Conservation (phyloP, 1,140 invertebrate species). For the Orius laevigatus region DNA sequence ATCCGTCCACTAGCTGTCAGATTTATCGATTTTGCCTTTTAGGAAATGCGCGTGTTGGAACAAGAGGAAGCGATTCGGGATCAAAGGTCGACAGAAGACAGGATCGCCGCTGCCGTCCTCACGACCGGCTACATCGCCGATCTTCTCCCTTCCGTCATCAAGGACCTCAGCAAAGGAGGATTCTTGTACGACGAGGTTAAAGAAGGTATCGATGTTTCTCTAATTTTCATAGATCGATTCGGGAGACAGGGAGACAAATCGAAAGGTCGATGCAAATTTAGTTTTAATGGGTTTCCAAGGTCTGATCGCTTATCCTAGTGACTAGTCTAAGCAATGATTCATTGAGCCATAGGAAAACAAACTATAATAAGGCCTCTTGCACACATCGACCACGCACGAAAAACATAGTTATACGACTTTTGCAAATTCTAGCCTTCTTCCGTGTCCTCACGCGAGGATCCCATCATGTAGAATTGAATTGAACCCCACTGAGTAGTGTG, state of each 20-base stretch:
- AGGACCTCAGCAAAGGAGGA: conserved; percentile 57
- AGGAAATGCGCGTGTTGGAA: conserved; percentile 38
- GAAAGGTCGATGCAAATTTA: neutral
- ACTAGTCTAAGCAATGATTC: too few relatives aligned
- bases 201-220: conserved; percentile 30
- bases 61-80: conserved; percentile 34
- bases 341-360: too few relatives aligned
- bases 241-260: neutral
- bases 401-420: too few relatives aligned
- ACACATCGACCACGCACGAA: too few relatives aligned
- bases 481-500: too few relatives aligned
- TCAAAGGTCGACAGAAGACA: conserved; percentile 54
- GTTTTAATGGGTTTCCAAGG: conserved; percentile 3
- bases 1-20: neutral
- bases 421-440: too few relatives aligned
- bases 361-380: too few relatives aligned
- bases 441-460: too few relatives aligned
- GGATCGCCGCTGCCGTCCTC: conserved; percentile 62
- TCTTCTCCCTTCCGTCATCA: conserved; percentile 64
- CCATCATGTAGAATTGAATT: too few relatives aligned
- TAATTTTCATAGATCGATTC: conserved; percentile 1
- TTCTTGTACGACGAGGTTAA: conserved; percentile 55
- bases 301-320: too few relatives aligned
- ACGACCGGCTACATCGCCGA: conserved; percentile 70
- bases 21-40: conserved; percentile 14